phyloP scores from a whole-genome alignment of 2,113 vertebrate species.

The Hemicordylus capensis region DNA sequence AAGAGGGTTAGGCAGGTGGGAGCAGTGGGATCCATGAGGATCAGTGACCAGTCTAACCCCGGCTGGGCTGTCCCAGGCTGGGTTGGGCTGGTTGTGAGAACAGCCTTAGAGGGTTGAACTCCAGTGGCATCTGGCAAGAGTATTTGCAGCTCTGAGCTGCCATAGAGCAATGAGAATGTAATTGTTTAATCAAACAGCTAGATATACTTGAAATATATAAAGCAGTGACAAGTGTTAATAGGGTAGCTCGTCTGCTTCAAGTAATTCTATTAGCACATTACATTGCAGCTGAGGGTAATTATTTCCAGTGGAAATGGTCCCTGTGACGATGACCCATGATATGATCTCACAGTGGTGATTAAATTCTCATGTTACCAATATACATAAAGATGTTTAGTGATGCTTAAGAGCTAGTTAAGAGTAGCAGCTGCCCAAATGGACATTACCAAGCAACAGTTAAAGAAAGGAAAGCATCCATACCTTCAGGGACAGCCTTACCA shows the following conservation, averaged over 20 bases:
- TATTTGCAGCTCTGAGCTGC: constrained; percentile 33
- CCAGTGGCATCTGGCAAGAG: background rate
- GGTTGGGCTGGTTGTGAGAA: no score
- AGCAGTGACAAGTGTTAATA: constrained; percentile 56
- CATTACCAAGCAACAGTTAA: no score
- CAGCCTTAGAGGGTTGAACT: no score
- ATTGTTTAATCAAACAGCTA: constrained; percentile 33
- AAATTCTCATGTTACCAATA: constrained; percentile 59
- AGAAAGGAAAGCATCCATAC: constrained; percentile 1
- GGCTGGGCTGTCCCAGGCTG: no score
- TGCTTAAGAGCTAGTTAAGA: constrained; percentile 56
- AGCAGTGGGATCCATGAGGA: no score
- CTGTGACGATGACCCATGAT: constrained; percentile 47
- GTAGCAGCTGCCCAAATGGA: constrained; percentile 23
- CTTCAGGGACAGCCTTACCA: background rate
- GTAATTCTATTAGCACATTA: constrained; percentile 62
- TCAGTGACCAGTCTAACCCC: no score
- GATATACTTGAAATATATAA: constrained; percentile 34
- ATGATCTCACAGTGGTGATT: constrained; percentile 53
- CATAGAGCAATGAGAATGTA: background rate
- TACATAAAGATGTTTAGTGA: constrained; percentile 45
- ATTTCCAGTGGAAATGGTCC: constrained; percentile 62
- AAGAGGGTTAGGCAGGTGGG: no score
- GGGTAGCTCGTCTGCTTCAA: constrained; percentile 53
- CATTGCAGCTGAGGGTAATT: constrained; percentile 63